Percentiles rank a stretch among this genome's conserved stretches.
These are phyloP conservation scores for Oryctes rhinoceros DNA, from an alignment of 1,140 invertebrate genomes.

Conservation along the genomic window DNA sequence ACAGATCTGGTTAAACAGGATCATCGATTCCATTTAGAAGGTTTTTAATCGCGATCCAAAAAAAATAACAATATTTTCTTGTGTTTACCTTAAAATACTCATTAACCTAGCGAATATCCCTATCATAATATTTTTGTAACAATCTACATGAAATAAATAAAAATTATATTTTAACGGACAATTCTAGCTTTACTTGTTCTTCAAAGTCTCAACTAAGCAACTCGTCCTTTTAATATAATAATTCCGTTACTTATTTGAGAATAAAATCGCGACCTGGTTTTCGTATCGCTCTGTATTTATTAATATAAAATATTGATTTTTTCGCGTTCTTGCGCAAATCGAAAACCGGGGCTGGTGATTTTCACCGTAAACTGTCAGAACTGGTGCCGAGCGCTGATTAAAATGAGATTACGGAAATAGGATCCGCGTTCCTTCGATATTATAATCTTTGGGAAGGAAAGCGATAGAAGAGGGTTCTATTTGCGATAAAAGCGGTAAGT, in stretches of 20 bases:
- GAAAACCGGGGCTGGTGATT: not conserved
- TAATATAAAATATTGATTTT: slow-evolving; percentile 23
- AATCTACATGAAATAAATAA: not conserved
- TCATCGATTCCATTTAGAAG: slow-evolving; percentile 8
- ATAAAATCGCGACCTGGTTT: not conserved
- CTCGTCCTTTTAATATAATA: not conserved
- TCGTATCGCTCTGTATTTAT: not conserved
- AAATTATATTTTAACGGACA: not conserved
- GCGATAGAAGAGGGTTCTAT: too few species aligned
- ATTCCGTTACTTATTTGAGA: not conserved
- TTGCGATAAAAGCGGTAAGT: too few species aligned
- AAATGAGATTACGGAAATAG: not conserved
- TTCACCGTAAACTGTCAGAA: not conserved
- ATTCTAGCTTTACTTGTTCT: not conserved
- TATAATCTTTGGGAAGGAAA: too few species aligned
- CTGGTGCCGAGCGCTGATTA: not conserved
- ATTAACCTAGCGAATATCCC: too few species aligned
- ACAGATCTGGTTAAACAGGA: not conserved
- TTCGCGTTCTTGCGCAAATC: slow-evolving; percentile 24
- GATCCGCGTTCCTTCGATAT: not conserved
- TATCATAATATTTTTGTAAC: too few species aligned
- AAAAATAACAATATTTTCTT: too few species aligned
- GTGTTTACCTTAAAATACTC: too few species aligned
- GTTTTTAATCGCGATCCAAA: not conserved
- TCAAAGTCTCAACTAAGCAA: not conserved